These are phyloP conservation scores for Scaptomyza reducta DNA, from an alignment of 2,888 invertebrate species.

Conservation along the genomic window DNA sequence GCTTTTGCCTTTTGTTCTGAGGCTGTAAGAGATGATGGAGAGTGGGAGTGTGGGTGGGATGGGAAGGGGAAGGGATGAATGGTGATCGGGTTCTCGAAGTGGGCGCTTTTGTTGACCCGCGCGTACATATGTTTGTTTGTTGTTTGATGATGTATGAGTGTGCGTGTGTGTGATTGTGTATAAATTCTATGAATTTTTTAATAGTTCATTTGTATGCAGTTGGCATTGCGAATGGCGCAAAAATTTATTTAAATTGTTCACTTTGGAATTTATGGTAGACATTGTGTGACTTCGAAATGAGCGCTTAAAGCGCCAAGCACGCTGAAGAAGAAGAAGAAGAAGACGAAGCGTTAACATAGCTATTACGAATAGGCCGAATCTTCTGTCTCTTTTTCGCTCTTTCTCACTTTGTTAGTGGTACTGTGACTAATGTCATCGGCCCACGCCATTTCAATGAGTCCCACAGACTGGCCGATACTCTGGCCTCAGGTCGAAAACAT, in stretches of 20 bases:
- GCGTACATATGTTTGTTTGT: slow-evolving; percentile 20
- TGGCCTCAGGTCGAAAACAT: slow-evolving; percentile 46
- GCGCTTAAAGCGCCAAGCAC: slow-evolving; percentile 44
- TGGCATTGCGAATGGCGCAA: slow-evolving; percentile 78
- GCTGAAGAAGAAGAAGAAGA: slow-evolving; percentile 34
- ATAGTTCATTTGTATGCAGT: slow-evolving; percentile 80
- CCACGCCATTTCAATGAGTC: slow-evolving; percentile 63
- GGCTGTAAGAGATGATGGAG: slow-evolving; percentile 1
- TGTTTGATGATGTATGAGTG: slow-evolving; percentile 10
- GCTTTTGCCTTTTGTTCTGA: slow-evolving; percentile 53
- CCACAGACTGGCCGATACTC: slow-evolving; percentile 21
- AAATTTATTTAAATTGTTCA: slow-evolving; percentile 82
- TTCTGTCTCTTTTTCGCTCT: neutral
- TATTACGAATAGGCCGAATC: slow-evolving; percentile 25
- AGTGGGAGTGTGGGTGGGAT: neutral
- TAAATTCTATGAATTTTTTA: slow-evolving; percentile 81
- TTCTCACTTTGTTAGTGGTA: slow-evolving; percentile 25
- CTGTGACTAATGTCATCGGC: slow-evolving; percentile 74
- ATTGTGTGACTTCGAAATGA: slow-evolving; percentile 80
- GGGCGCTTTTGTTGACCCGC: slow-evolving; percentile 64
- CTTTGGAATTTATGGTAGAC: slow-evolving; percentile 81
- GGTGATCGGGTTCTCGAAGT: slow-evolving; percentile 50
- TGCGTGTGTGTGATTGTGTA: slow-evolving; percentile 51
- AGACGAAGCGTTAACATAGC: slow-evolving; percentile 44
- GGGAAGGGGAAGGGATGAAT: neutral